phyloP scores from a whole-genome alignment of 1,140 invertebrate species.

The Chymomyza costata region DNA sequence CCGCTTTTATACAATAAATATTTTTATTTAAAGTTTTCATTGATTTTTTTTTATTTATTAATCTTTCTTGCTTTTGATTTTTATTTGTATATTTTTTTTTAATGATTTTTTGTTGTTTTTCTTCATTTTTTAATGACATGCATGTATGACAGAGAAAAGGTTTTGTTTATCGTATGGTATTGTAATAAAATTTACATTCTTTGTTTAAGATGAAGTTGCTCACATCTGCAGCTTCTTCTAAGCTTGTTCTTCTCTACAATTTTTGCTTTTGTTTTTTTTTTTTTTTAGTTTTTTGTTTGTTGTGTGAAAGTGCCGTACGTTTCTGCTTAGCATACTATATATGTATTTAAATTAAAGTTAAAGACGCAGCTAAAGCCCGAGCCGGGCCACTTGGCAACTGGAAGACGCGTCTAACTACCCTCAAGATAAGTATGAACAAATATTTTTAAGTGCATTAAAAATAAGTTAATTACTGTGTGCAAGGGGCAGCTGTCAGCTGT shows the following conservation, averaged over 20 bases:
- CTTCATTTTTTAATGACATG: conserved; percentile 74
- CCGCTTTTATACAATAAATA: conserved; percentile 37
- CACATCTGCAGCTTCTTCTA: conserved; percentile 64
- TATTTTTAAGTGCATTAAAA: conserved; percentile 66
- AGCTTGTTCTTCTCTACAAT: conserved; percentile 40
- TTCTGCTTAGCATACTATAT: conserved; percentile 50
- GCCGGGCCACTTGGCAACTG: conserved; percentile 48
- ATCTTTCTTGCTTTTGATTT: conserved; percentile 58
- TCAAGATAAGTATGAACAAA: conserved; percentile 52
- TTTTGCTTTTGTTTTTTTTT: conserved; percentile 27
- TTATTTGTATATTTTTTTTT: conserved; percentile 36
- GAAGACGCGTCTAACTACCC: conserved; percentile 13
- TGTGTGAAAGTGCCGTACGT: conserved; percentile 63
- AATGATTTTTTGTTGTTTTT: conserved; percentile 49
- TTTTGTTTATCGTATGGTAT: conserved; percentile 31
- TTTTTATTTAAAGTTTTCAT: conserved; percentile 53
- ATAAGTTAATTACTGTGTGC: conserved; percentile 49
- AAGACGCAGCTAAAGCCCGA: too few relatives aligned
- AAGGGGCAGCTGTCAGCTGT: conserved; percentile 14
- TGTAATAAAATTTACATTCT: conserved; percentile 62
- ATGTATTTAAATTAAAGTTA: conserved; percentile 57
- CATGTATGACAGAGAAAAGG: conserved; percentile 67
- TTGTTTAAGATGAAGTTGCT: conserved; percentile 53
- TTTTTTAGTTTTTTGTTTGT: conserved; percentile 26
- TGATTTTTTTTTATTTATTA: conserved; percentile 69